phyloP scores from a whole-genome alignment of 2,113 vertebrate species.

The Tenrec ecaudatus region DNA sequence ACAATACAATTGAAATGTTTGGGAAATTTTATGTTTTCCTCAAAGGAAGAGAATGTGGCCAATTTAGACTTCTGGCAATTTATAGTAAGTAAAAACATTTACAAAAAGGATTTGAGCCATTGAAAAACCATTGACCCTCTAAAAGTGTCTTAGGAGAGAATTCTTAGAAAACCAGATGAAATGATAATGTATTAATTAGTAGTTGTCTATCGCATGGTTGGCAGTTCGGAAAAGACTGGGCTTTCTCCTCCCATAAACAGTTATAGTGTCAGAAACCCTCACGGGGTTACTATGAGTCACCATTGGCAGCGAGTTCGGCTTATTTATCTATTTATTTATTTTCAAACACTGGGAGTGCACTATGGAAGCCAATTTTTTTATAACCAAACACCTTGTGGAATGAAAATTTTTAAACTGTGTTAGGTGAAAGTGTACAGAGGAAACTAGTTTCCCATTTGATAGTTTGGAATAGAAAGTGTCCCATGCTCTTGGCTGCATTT shows the following conservation, averaged over 20 bases:
- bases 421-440: background rate
- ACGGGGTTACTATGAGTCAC: too few species aligned
- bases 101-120: conserved; percentile 62
- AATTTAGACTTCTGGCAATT: conserved; percentile 61
- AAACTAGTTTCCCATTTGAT: background rate
- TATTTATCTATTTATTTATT: too few species aligned
- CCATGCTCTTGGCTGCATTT: background rate
- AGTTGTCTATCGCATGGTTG: conserved; percentile 10
- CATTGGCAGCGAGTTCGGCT: too few species aligned
- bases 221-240: too few species aligned
- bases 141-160: conserved; percentile 41
- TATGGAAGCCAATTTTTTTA: conserved; percentile 51
- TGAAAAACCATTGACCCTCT: conserved; percentile 52
- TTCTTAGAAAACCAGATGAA: conserved; percentile 52
- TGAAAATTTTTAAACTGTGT: background rate
- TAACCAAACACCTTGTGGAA: background rate
- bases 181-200: conserved; percentile 66
- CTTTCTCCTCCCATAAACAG: too few species aligned
- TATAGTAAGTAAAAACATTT: conserved; percentile 53
- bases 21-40: conserved; percentile 74
- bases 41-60: conserved; percentile 55
- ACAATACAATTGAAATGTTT: conserved; percentile 66
- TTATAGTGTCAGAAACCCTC: too few species aligned
- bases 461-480: background rate
- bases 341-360: background rate